Base-by-base conservation (phyloP, 2,888 invertebrate species). In the Meloe dianella region DNA sequence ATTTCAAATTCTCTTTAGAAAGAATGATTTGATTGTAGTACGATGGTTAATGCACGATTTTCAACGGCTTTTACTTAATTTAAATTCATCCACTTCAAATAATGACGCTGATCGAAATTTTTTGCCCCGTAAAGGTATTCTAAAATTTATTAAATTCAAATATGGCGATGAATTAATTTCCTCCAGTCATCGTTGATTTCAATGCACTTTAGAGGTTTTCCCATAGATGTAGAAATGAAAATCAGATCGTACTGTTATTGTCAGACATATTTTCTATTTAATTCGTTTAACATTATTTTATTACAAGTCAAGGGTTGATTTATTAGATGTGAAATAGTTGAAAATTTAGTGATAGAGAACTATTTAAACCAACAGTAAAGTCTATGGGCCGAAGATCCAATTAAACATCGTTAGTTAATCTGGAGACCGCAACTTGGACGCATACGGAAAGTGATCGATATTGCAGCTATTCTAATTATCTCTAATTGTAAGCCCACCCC, bases 391-490 rank as follows among this genome's bases (percentile, higher is more conserved):
- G 35, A 5, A 54, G 61, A 73, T 75, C 78, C 80, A 81, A 81
- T 80, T 81, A 81, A 79, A 78, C 76, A 74, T 80, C 80, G 78
- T 81, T 81, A 81, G 80, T 80, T 81, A 81, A 81, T 81, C 79
- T 78, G 78, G 72, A 73, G 74, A 74, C 78, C 79, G 73, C 79
- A 77, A 77, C 76, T 77, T 73, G 76, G 75, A 74, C 73, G 73
- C 72, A 61, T 67, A 67, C 63, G 67, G 66, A 69, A 65, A 59
- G 56, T 70, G 63, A 63, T 73, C 73, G 71, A 74, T 72, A 74
- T 75, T 78, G 78, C 80, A 78, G 79, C 77, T n/a, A n/a, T n/a
- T 77, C 77, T 81, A 81, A 81, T 81, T 81, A 81, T 81, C 80
- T 78, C 81, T 81, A 82, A 81, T 82, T 81, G 81, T 80, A 79